Evolutionary conservation across 2,888 invertebrate species (phyloP), one percentile per base, ranked within the genome.

Genomic region (Lamproptera curius): DNA sequence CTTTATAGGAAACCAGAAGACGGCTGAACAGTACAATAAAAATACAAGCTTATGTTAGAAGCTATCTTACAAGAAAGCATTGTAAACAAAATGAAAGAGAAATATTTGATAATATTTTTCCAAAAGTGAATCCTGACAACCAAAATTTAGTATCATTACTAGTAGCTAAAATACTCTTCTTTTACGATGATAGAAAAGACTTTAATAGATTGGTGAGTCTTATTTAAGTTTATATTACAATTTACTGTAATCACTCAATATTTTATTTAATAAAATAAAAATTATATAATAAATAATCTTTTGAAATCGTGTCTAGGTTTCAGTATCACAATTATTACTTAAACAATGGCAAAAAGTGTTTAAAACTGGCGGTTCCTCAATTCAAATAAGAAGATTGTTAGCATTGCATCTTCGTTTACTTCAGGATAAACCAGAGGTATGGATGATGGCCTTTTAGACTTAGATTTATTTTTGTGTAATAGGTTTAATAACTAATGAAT

Each of bases 31-130:
- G 95, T 67, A 92, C 95, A 10, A 89, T 95, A 55, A 91, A 93
- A 65, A 92, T 97, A 50, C 97, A 97, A 76, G 94, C 95, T 0
- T 92, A 91, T 74, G 91, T 92, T 5, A 88, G 96, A 51, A 94
- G 95, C 58, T 95, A 93, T 62, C 80, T 95, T 16, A 87, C 89
- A 28, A 88, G 95, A 17, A 92, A 92, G 70, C 88, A 89, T 33
- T 88, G 91, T 53, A 94, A 93, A 73, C 88, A 91, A 43, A 70
- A 83, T 48, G 91, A 94, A 64, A 88, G 96, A 42, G 77, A 83
- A 39, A 86, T 91, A 41, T 97, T 95, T 79, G 95, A 96, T 67
- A 80, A 81, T 17, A 83, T 87, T 36, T 87, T 90, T 51, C 84
- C 88, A 36, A 74, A 70, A 39, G 73, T 85, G 46, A 82, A 76